phyloP scores from a whole-genome alignment of 2,797 vertebrate genomes.

The Poecilia wingei region DNA sequence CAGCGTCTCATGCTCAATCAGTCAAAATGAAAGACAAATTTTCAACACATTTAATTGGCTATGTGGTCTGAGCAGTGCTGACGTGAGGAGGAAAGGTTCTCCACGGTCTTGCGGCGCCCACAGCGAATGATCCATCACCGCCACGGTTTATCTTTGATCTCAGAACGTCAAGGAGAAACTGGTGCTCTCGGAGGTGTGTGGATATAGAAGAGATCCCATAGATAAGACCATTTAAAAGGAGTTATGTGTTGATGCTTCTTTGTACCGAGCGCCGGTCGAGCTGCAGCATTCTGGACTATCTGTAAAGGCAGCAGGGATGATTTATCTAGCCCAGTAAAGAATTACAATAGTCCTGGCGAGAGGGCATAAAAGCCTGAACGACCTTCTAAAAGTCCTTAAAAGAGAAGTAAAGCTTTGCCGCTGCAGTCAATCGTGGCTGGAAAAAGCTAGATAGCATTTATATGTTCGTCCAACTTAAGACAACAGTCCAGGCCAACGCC shows the following conservation, averaged over 20 bases:
- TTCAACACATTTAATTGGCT: neutral
- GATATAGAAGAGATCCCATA: neutral
- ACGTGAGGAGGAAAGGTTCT: neutral
- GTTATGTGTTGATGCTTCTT: neutral
- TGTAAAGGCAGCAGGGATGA: neutral
- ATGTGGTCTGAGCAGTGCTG: neutral
- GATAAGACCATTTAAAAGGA: neutral
- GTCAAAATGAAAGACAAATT: neutral
- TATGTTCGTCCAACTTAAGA: neutral
- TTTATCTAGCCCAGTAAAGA: neutral
- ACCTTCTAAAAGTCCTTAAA: neutral
- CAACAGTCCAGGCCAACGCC: neutral
- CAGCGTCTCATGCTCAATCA: neutral
- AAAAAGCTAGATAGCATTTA: neutral
- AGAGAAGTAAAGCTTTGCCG: neutral
- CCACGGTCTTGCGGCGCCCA: neutral
- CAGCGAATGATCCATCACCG: neutral
- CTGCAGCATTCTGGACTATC: neutral
- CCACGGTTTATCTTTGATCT: neutral
- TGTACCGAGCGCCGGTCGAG: neutral
- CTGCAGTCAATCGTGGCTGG: neutral
- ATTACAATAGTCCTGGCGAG: neutral
- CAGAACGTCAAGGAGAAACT: neutral
- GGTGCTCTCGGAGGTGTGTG: neutral
- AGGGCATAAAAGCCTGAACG: neutral